Evolutionary conservation across 2,888 invertebrate genomes (phyloP).

Genomic region (Lithodes maja): DNA sequence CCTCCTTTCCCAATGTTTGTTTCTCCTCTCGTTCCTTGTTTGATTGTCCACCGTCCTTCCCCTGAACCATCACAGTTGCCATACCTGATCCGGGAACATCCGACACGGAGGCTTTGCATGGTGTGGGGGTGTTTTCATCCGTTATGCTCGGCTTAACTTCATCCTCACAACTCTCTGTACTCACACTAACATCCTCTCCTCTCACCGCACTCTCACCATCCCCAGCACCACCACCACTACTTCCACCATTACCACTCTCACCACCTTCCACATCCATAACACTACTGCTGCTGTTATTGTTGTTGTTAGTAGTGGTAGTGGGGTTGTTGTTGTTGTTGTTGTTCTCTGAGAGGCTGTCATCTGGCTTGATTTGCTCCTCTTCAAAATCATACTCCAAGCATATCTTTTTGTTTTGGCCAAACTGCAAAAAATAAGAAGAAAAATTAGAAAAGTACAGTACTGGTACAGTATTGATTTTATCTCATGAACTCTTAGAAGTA

Average conservation of each 20-base stretch:
- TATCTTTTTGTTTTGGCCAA: conserved; percentile 63
- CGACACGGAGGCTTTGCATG: background rate
- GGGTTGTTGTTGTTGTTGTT: background rate
- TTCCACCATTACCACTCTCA: background rate
- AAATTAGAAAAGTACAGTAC: background rate
- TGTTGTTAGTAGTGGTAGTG: background rate
- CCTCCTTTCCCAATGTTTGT: background rate
- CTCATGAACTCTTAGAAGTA: too few species aligned
- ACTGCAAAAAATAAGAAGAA: conserved; percentile 41
- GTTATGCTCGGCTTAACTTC: too few species aligned
- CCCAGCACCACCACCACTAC: background rate
- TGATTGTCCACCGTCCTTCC: background rate
- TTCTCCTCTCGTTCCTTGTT: background rate
- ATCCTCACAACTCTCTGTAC: too few species aligned
- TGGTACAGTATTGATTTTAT: too few species aligned
- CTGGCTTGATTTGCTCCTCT: background rate
- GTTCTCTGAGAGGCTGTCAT: background rate
- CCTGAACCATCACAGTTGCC: background rate
- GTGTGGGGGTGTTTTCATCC: background rate
- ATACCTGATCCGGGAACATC: background rate
- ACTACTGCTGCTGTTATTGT: background rate
- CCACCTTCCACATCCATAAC: background rate
- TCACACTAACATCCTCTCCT: too few species aligned
- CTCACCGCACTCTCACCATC: background rate
- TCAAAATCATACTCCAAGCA: conserved; percentile 69